Evolutionary conservation across 2,888 invertebrate species (phyloP), one percentile per base, ranked within the genome.

Genomic region (Agrilus mali): DNA sequence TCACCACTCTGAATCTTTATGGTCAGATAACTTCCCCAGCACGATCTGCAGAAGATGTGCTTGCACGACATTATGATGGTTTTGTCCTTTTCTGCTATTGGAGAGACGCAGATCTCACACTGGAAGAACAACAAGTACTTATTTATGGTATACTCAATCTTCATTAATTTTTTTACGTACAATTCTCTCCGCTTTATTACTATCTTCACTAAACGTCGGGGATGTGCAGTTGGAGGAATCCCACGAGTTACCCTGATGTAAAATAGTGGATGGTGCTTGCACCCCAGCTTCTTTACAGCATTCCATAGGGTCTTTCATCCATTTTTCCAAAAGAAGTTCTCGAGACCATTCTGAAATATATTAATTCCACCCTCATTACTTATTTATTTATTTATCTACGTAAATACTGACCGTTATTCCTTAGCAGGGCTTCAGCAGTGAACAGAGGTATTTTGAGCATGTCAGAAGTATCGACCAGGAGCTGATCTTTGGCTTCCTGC

Each of bases 361-460:
- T 15, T 36, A n/a, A 13, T 10, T 41, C 31, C n/a, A n/a, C 7
- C 8, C 6, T 4, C 4, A 7, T 15, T 38, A 14, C 13, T 39
- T 33, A 31, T 31, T n/a, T 14, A 35, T 35, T 17, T 17, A 17
- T 17, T n/a, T n/a, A 4, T 17, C 20, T 20, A 42, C 38, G 51
- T n/a, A 14, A 22, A n/a, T n/a, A 36, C 59, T 56, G 59, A 79
- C 80, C 80, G 61, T 80, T 76, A 56, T 79, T 76, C 50, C 80
- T 60, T 17, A 81, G 67, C 38, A 81, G 63, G 27, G 79, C 80
- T 63, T 81, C 80, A 27, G 81, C 80, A 42, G 80, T 79, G 59
- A 80, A 81, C 36, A 81, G 66, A 4, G 80, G 79, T 40, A 81
- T 74, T 59, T 78, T 76, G 36, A 81, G 66, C 80, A 80, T 80